phyloP scores from a whole-genome alignment of 2,797 vertebrate species.

The Centroberyx gerrardi region DNA sequence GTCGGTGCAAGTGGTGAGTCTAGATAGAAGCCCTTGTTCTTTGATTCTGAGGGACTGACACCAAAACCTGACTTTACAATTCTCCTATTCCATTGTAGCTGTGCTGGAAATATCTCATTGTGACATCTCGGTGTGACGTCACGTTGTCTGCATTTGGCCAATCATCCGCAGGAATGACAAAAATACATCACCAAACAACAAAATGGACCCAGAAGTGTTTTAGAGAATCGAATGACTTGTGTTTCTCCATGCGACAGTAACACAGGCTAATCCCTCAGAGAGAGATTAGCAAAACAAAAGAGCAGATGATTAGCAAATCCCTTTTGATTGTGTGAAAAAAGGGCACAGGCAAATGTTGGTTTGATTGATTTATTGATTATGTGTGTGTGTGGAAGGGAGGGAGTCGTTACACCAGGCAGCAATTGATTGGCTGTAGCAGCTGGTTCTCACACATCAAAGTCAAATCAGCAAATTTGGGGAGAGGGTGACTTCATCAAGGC shows the following conservation, averaged over 20 bases:
- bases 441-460: constrained; percentile 52
- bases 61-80: no score
- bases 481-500: constrained; percentile 23
- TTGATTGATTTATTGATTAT: constrained; percentile 28
- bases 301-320: constrained; percentile 24
- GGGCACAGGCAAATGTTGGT: background rate
- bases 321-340: constrained; percentile 14
- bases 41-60: no score
- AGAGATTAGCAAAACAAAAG: background rate
- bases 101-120: no score
- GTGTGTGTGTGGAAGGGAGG: background rate
- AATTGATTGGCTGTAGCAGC: constrained; percentile 49
- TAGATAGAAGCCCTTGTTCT: no score
- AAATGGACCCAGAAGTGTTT: no score
- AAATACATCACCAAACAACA: no score
- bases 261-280: constrained; percentile 15
- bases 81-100: no score
- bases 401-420: no score
- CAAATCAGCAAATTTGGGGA: constrained; percentile 44
- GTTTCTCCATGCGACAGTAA: background rate
- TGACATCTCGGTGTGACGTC: no score
- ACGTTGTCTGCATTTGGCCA: no score
- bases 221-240: background rate
- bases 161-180: no score
- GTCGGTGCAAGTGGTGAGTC: no score